phyloP scores from a whole-genome alignment of 2,888 invertebrate species.

The Trichacis sp. region DNA sequence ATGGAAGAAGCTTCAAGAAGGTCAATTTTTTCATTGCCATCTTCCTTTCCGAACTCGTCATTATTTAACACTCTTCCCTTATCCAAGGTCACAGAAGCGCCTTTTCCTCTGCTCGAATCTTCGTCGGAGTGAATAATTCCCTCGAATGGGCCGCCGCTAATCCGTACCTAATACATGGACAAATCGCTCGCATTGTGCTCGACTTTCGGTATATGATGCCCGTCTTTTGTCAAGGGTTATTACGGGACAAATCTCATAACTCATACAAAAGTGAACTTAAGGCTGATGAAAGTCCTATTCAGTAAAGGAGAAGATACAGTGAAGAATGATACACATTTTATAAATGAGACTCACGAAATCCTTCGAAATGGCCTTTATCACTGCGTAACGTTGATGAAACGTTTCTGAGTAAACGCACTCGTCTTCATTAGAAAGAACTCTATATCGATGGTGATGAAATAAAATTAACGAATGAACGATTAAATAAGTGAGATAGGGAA shows the following conservation, averaged over 20 bases:
- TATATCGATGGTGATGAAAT: background rate
- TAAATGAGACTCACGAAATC: background rate
- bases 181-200: conserved; percentile 46
- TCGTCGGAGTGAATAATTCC: conserved; percentile 43
- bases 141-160: conserved; percentile 46
- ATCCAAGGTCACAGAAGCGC: conserved; percentile 5
- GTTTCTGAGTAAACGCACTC: background rate
- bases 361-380: too few relatives aligned
- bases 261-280: background rate
- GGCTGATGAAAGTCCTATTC: background rate
- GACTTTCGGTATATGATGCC: conserved; percentile 15
- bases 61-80: background rate
- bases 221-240: conserved; percentile 11
- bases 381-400: too few relatives aligned
- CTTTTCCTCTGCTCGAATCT: conserved; percentile 16
- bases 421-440: background rate
- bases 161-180: conserved; percentile 48
- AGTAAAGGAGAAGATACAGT: background rate
- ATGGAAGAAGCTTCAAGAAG: background rate
- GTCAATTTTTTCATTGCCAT: background rate
- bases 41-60: background rate
- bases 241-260: background rate
- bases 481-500: conserved; percentile 3
- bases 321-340: background rate
- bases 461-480: conserved; percentile 6